phyloP scores from a whole-genome alignment of 2,888 invertebrate genomes.

The Philereme transversata region DNA sequence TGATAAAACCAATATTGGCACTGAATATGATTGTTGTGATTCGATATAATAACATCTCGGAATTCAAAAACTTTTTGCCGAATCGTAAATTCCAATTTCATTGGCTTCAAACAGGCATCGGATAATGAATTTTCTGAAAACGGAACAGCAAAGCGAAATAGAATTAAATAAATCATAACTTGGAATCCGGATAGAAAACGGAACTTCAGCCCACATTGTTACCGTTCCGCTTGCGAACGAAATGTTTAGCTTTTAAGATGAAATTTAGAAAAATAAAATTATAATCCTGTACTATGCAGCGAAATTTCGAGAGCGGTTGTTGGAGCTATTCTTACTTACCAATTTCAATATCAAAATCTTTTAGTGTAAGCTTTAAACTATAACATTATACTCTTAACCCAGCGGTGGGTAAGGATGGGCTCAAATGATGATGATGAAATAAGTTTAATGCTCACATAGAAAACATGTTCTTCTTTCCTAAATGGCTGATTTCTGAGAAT shows the following conservation, averaged over 20 bases:
- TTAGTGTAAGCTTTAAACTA: too few relatives aligned
- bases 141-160: constrained; percentile 24
- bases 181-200: constrained; percentile 21
- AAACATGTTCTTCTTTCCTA: too few relatives aligned
- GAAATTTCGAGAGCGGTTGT: neutral
- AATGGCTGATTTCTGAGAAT: too few relatives aligned
- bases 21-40: neutral
- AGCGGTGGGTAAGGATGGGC: too few relatives aligned
- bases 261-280: constrained; percentile 7
- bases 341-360: neutral
- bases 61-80: constrained; percentile 5
- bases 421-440: too few relatives aligned
- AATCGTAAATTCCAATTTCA: constrained; percentile 12
- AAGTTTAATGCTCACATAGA: neutral
- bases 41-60: neutral
- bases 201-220: constrained; percentile 25
- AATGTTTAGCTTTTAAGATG: constrained; percentile 21
- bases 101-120: constrained; percentile 11
- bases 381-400: too few relatives aligned
- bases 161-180: constrained; percentile 31
- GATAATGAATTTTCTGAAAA: constrained; percentile 29
- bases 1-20: neutral
- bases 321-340: neutral
- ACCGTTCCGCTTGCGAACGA: constrained; percentile 34
- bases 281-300: neutral